Conservation (phyloP, 2,797 vertebrate genomes). For the Liparis tanakae region DNA sequence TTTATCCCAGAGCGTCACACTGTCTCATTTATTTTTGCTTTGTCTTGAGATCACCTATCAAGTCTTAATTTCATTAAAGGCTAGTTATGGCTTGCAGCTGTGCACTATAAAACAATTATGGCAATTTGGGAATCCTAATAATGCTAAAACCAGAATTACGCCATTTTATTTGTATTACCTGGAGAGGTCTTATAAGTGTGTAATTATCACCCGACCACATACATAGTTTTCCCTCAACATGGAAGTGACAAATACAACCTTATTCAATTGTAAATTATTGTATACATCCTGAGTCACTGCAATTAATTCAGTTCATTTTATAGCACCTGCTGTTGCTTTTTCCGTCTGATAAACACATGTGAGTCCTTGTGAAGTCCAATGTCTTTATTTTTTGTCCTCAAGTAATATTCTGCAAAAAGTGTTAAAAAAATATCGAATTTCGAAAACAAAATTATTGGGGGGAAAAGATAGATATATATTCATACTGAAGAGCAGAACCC, state of each 20-base stretch:
- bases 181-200: conserved; percentile 26
- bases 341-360: neutral
- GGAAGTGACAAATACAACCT: neutral
- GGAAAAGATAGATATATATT: neutral
- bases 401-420: conserved; percentile 19
- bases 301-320: neutral
- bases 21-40: conserved; percentile 29
- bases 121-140: conserved; percentile 52
- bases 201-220: conserved; percentile 34
- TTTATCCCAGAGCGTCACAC: conserved; percentile 4
- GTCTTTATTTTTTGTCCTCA: neutral
- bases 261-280: neutral
- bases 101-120: conserved; percentile 57
- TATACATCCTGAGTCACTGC: neutral
- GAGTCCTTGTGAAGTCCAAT: conserved; percentile 9
- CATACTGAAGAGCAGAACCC: conserved; percentile 3
- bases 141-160: conserved; percentile 39
- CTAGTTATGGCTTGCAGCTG: conserved; percentile 48
- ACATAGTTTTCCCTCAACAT: neutral
- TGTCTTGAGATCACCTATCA: conserved; percentile 40
- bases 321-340: neutral
- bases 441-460: neutral
- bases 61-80: conserved; percentile 55
- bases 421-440: neutral
- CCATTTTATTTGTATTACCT: conserved; percentile 21